Base-by-base conservation (phyloP, 2,797 vertebrate genomes). In the Microchirus variegatus region DNA sequence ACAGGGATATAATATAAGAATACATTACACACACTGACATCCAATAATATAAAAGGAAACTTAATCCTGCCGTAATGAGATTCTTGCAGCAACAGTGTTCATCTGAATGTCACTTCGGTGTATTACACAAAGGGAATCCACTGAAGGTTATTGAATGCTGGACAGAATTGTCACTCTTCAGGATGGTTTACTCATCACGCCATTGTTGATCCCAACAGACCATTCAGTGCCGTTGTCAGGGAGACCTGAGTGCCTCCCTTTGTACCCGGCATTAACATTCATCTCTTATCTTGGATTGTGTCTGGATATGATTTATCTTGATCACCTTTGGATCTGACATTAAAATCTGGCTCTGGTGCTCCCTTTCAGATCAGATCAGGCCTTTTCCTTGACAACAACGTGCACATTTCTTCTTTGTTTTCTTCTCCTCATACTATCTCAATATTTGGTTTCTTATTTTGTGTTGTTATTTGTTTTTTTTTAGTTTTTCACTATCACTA, bases 301-400 rank as follows among this genome's bases (percentile, higher is more conserved):
- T 74, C 58, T 60, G 69, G 49, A 50, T 75, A 60, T 42, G 63
- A 82, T 81, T 81, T 75, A 75, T 73, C 59, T 10, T 16, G 70
- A 86, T 84, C 77, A 84, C 71, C 69, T 78, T 83, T 81, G 59
- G 62, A 63, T 72, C 36, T 74, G 72, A 78, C 67, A 75, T 85
- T 81, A 67, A 69, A 64, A 71, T 80, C 53, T 47, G 49, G 70
- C 67, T 77, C 18, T 22, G 17, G 16, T 4, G 13, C 69, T 72
- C 6, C 9, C 14, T 26, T 59, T 53, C 13, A 60, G 67, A 77
- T 72, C 72, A 62, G 46, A 78, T 68, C 49, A 40, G 59, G 31
- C 47, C 13, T 62, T 72, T 70, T 56, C 35, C 18, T 52, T 67
- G 18, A 47, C 47, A 49, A 47, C 47, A 49, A 59, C n/a, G 63